These are phyloP conservation scores for Macquaria ambigua DNA, from an alignment of 2,113 vertebrate species.

Conservation along the genomic window DNA sequence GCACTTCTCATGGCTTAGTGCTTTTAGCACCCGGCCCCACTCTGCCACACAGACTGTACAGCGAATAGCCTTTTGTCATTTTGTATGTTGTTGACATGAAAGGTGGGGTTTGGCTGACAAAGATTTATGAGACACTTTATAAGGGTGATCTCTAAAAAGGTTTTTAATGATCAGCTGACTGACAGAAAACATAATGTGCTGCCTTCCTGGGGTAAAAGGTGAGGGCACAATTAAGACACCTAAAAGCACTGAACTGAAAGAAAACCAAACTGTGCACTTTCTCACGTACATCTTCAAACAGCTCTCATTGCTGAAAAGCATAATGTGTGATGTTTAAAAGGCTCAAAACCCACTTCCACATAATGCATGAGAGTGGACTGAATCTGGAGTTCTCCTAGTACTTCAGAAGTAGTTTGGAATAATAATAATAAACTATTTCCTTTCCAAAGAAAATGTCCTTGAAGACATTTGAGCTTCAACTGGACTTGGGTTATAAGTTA, in stretches of 20 bases:
- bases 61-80: conserved; percentile 12
- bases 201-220: not conserved
- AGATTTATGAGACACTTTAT: conserved; percentile 26
- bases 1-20: not conserved
- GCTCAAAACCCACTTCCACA: not conserved
- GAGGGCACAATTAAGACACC: conserved; percentile 9
- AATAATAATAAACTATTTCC: not conserved
- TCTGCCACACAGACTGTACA: not conserved
- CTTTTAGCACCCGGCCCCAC: conserved; percentile 29
- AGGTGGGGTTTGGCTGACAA: conserved; percentile 20
- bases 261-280: not conserved
- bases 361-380: not conserved
- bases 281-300: not conserved
- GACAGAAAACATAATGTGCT: conserved; percentile 28
- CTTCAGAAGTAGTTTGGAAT: not conserved
- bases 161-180: conserved; percentile 25
- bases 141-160: conserved; percentile 26
- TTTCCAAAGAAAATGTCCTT: not conserved
- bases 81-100: conserved; percentile 10
- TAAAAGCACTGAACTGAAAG: conserved; percentile 8
- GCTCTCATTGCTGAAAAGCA: not conserved
- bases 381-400: not conserved
- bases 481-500: not conserved
- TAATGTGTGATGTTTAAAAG: conserved; percentile 1
- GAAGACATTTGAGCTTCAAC: not conserved